These are phyloP conservation scores for Whitmania pigra DNA, from an alignment of 1,140 invertebrate species.

Conservation along the genomic window DNA sequence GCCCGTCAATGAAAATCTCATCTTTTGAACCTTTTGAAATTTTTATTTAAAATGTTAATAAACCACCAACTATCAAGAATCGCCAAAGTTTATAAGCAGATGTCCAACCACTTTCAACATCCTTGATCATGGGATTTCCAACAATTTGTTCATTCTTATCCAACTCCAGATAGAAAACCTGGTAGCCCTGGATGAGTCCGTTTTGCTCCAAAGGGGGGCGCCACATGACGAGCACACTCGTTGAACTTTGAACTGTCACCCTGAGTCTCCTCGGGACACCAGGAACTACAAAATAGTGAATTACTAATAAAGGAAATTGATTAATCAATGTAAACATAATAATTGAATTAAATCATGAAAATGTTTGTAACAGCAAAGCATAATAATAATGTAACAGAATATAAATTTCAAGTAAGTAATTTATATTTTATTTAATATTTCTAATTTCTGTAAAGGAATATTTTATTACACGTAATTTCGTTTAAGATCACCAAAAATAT, in stretches of 20 bases:
- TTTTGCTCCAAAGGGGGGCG: not conserved
- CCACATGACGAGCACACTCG: not conserved
- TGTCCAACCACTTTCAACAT: slow-evolving; percentile 5
- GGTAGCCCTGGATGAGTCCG: slow-evolving; percentile 14
- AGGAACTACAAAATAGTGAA: not conserved
- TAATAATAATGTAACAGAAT: not conserved
- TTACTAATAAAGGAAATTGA: too few species aligned
- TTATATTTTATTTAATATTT: not conserved
- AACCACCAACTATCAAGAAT: too few species aligned
- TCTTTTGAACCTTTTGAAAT: not conserved
- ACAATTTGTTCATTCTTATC: slow-evolving; percentile 11
- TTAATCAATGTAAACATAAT: too few species aligned
- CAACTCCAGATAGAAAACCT: slow-evolving; percentile 13
- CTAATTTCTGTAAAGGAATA: not conserved
- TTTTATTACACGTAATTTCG: not conserved
- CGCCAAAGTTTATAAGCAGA: too few species aligned
- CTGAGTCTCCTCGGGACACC: not conserved
- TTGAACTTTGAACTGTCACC: not conserved
- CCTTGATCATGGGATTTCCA: slow-evolving; percentile 2
- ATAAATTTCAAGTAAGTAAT: not conserved
- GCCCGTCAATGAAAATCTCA: slow-evolving; percentile 67
- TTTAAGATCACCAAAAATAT: not conserved
- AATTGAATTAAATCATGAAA: not conserved
- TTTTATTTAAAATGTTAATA: too few species aligned
- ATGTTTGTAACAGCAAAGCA: not conserved